A percentile compares a stretch with the other conserved stretches of the same genome.
Conservation (phyloP, 2,113 vertebrate species). For the Numenius arquata region DNA sequence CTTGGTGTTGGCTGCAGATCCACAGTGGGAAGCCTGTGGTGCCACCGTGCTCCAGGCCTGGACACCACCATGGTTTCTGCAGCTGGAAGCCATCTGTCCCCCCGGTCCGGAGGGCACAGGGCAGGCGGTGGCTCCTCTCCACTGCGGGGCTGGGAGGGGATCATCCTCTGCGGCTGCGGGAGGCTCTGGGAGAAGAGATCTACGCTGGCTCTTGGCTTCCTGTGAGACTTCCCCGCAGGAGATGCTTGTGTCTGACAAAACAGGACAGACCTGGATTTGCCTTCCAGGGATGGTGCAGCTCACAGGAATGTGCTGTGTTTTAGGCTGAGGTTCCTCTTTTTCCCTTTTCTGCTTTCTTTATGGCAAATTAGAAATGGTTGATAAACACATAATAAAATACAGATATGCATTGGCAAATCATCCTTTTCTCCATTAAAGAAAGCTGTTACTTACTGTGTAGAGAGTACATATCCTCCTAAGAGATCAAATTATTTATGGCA, state of each 20-base stretch:
- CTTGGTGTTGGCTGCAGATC: background rate
- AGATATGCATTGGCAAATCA: background rate
- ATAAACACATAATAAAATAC: slow-evolving; percentile 19
- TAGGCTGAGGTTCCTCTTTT: background rate
- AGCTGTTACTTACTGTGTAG: background rate
- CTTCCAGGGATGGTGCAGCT: background rate
- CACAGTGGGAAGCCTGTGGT: background rate
- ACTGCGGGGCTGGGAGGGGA: background rate
- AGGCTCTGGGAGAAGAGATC: background rate
- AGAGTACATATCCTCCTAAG: slow-evolving; percentile 3
- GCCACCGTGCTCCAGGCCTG: background rate
- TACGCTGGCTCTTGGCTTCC: background rate
- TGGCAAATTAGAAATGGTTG: background rate
- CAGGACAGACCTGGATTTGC: background rate
- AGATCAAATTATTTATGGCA: slow-evolving; percentile 58
- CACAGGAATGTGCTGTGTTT: background rate
- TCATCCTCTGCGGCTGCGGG: background rate
- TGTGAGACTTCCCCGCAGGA: background rate
- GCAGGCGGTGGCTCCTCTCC: background rate
- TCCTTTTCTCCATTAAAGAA: background rate
- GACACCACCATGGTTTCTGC: background rate
- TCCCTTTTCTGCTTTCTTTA: background rate
- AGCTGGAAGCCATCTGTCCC: background rate
- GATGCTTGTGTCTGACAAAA: background rate
- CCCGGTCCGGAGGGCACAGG: background rate